phyloP scores from a whole-genome alignment of 2,797 vertebrate genomes.

The Fratercula arctica region DNA sequence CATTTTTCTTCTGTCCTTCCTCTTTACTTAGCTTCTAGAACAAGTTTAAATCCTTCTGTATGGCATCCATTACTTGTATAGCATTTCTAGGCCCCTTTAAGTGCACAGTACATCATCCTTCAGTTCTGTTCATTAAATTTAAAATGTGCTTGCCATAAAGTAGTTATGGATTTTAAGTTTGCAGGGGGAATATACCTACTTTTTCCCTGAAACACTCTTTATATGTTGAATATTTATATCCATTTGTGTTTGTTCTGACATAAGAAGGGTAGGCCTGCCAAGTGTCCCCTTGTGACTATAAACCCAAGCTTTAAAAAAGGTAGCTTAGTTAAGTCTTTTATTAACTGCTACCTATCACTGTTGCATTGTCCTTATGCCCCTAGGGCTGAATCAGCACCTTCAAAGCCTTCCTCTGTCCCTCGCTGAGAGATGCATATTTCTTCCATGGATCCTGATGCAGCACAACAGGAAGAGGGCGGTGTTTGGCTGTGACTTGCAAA shows the following conservation, averaged over 20 bases:
- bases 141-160: not conserved
- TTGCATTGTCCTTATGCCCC: not conserved
- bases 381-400: conserved; percentile 7
- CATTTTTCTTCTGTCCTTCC: not conserved
- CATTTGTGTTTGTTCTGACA: conserved; percentile 33
- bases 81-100: not conserved
- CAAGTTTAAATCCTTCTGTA: not conserved
- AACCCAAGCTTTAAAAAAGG: conserved; percentile 5
- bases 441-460: not conserved
- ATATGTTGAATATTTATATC: conserved; percentile 37
- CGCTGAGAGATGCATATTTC: not conserved
- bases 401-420: not conserved
- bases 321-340: conserved; percentile 3
- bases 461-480: not conserved
- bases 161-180: not conserved
- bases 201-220: not conserved
- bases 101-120: not conserved
- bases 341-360: not conserved
- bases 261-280: not conserved
- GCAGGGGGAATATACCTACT: not conserved
- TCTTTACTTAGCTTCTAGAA: not conserved
- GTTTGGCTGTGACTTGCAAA: not conserved
- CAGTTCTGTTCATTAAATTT: conserved; percentile 1
- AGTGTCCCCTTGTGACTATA: not conserved
- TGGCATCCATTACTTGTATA: not conserved